Evolutionary conservation across 2,888 invertebrate genomes (phyloP).

Genomic region (Tinea semifulvella): DNA sequence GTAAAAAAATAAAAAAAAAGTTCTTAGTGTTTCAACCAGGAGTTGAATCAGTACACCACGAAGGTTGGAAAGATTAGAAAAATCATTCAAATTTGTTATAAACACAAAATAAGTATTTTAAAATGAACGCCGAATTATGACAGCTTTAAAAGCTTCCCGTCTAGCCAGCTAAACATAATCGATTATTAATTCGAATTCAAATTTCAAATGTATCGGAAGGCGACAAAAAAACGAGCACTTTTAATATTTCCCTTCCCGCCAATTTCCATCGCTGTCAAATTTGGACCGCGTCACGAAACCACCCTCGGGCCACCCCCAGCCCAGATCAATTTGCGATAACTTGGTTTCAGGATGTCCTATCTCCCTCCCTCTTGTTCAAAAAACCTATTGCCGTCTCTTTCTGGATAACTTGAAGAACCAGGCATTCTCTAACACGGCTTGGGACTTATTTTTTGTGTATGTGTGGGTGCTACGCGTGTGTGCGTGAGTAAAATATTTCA

Average conservation of each 20-base stretch:
- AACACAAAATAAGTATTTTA: no score
- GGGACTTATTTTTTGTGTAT: slow-evolving; percentile 61
- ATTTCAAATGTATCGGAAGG: not conserved
- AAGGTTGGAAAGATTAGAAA: no score
- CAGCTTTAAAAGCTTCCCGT: no score
- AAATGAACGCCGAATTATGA: no score
- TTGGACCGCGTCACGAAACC: slow-evolving; percentile 39
- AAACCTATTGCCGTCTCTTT: slow-evolving; percentile 50
- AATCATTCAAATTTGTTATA: no score
- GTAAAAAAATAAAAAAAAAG: no score
- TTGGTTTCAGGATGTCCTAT: slow-evolving; percentile 49
- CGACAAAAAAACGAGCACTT: not conserved
- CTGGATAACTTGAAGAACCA: slow-evolving; percentile 57
- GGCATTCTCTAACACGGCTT: slow-evolving; percentile 35
- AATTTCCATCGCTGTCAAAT: slow-evolving; percentile 67
- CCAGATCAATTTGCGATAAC: slow-evolving; percentile 66
- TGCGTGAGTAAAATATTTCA: slow-evolving; percentile 60
- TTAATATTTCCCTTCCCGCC: slow-evolving; percentile 43
- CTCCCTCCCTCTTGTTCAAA: slow-evolving; percentile 59
- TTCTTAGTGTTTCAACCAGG: no score
- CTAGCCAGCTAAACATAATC: no score
- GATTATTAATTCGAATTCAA: no score
- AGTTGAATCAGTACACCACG: no score
- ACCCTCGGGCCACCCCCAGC: slow-evolving; percentile 33
- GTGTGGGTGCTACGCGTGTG: slow-evolving; percentile 36